Base-by-base conservation (phyloP, 2,888 invertebrate species). In the Tetragnatha montana region DNA sequence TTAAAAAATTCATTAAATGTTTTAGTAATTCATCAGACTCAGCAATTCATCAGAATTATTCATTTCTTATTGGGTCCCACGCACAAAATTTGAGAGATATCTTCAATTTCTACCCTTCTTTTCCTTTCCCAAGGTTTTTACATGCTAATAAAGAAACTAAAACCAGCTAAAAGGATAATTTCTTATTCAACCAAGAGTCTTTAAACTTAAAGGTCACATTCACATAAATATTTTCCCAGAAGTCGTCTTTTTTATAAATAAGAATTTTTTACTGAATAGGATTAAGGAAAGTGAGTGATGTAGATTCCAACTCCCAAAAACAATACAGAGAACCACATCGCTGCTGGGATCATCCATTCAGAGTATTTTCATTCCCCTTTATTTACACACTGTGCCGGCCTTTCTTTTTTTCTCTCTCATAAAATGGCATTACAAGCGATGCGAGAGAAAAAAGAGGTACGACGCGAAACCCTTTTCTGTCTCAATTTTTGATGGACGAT, bases 401-500 rank as follows among this genome's bases (percentile, higher is more conserved):
- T 21, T 22, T 12, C 12, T 22, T 22, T 35, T 73, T 21, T 21
- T 73, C 73, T 6, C 22, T n/a, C 22, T 76, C 84, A 19, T 69
- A 47, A 84, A 84, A 76, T 60, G 68, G n/a, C 69, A 17, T 68
- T 49, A 21, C 8, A 8, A n/a, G 14, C 70, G 4, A 71, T 50
- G n/a, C 19, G 35, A 78, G 76, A 73, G 35, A 49, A 71, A 71
- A 73, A 74, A 73, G 60, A 60, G 4, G 17, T 14, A 0, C 14
- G 21, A 22, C 50, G 51, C 10, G 22, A 10, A 84, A 84, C 75
- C 76, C 83, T 76, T 84, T 76, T 69, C 68, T 76, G 75, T 69
- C 76, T 47, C 70, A 14, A n/a, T 1, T 19, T 84, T 79, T 81
- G 82, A 83, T 71, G 82, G 78, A 82, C 78, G 79, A 82, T 76